Evolutionary conservation across 2,797 vertebrate genomes (phyloP).

Genomic region (Hapalemur alaotrensis): DNA sequence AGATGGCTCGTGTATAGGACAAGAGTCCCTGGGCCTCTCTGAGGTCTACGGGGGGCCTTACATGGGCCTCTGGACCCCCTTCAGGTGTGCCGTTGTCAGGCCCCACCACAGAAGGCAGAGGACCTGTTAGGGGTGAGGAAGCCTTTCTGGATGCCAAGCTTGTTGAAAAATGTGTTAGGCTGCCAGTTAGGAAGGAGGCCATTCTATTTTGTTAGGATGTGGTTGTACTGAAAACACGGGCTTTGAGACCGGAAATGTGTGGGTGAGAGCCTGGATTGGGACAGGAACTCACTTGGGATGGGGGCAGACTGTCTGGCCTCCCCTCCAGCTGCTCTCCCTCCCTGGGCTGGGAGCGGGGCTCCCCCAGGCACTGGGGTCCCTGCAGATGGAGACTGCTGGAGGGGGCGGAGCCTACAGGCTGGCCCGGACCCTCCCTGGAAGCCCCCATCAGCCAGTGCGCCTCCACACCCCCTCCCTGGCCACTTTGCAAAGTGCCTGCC

Average conservation of each 20-base stretch:
- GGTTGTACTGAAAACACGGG: neutral
- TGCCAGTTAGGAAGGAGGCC: neutral
- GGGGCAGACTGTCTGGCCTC: neutral
- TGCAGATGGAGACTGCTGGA: neutral
- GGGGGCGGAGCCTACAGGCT: neutral
- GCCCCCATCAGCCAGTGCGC: neutral
- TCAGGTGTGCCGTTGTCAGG: neutral
- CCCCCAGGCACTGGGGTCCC: neutral
- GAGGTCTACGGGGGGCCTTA: neutral
- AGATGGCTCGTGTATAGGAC: neutral
- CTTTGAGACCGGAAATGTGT: neutral
- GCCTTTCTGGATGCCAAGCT: neutral
- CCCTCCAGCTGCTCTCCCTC: neutral
- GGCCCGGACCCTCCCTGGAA: fast-evolving
- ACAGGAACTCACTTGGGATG: neutral
- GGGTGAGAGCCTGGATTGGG: neutral
- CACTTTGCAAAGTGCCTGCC: neutral
- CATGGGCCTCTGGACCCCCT: neutral
- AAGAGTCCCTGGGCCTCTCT: neutral
- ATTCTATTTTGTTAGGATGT: neutral
- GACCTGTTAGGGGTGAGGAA: neutral
- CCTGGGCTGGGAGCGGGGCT: neutral
- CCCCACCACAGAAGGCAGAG: neutral
- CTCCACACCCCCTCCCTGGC: fast-evolving
- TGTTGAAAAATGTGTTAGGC: neutral